These are phyloP conservation scores for Carduelis carduelis DNA, from an alignment of 2,797 vertebrate genomes.

Conservation along the genomic window DNA sequence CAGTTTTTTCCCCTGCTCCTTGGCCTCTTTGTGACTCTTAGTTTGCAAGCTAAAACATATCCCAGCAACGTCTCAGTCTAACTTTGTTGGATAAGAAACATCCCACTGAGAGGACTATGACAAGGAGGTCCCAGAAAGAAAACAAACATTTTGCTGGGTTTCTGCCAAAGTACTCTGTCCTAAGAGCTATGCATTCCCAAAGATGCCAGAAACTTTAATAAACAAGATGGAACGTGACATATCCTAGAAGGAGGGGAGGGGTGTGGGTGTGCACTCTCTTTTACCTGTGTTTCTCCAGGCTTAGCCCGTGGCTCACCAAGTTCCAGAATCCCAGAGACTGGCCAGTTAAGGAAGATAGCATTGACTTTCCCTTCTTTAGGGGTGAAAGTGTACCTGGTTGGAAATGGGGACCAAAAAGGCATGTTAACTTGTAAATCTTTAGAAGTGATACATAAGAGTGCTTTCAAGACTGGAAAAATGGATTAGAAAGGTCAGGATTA, in stretches of 20 bases:
- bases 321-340: slow-evolving; percentile 73
- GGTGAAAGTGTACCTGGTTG: slow-evolving; percentile 87
- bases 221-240: background rate
- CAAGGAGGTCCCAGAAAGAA: background rate
- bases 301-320: slow-evolving; percentile 79
- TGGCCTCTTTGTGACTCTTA: background rate
- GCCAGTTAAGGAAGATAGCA: slow-evolving; percentile 88
- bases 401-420: background rate
- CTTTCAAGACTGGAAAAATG: background rate
- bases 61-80: background rate
- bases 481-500: background rate
- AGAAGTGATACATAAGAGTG: background rate
- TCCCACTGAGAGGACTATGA: background rate
- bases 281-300: slow-evolving; percentile 80
- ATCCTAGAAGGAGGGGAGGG: background rate
- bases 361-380: slow-evolving; percentile 79
- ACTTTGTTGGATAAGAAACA: background rate
- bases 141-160: background rate
- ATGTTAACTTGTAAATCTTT: background rate
- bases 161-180: background rate
- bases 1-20: background rate
- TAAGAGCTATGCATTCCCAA: background rate
- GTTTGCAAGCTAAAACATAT: background rate
- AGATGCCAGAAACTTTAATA: background rate
- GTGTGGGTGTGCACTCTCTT: background rate